Base-by-base conservation (phyloP, 2,888 invertebrate species). In the Ormyrus pomaceus region DNA sequence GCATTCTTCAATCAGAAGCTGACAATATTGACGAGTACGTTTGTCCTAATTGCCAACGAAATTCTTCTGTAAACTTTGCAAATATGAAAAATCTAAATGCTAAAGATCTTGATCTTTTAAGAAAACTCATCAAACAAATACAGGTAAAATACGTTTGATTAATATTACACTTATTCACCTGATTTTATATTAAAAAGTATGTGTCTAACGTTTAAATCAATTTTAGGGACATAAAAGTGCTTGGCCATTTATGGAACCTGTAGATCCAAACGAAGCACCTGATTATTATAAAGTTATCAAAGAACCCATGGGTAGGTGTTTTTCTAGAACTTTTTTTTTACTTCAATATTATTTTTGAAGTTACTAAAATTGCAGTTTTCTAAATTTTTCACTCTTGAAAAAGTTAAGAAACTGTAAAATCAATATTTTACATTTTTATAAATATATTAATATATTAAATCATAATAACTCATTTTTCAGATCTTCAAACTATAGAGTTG, bases 181-280 rank as follows among this genome's bases (percentile, higher is more conserved):
- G 5, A 45, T 50, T 50, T 58, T 59, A 50, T n/a, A 0, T 19
- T 50, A 48, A 50, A 19, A 64, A 55, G 56, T 13, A 56, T 34
- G 55, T 34, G 8, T 62, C 34, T 62, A 72, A 50, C 5, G 46
- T 50, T 56, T 19, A 13, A 55, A 34, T 73, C 45, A 34, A 61
- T 6, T n/a, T 55, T 92, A 98, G 95, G 92, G 94, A 82, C 98
- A 98, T 92, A 98, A 98, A 92, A 98, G 96, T 92, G 97, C 98
- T 19, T 98, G 98, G 98, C 99, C 99, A 34, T 99, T 99, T 91
- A 95, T 98, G 94, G 97, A 98, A 92, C 98, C 99, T 50, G 99
- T 99, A 8, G 97, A 99, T 92, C 96, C 97, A 50, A 95, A 95
- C 86, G 98, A 98, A 92, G 98, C 98, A 71, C 99, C 99, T 8